A percentile compares a stretch with the other conserved stretches of the same genome.
Conservation (phyloP, 2,888 invertebrate species). For the Seladonia tumulorum region DNA sequence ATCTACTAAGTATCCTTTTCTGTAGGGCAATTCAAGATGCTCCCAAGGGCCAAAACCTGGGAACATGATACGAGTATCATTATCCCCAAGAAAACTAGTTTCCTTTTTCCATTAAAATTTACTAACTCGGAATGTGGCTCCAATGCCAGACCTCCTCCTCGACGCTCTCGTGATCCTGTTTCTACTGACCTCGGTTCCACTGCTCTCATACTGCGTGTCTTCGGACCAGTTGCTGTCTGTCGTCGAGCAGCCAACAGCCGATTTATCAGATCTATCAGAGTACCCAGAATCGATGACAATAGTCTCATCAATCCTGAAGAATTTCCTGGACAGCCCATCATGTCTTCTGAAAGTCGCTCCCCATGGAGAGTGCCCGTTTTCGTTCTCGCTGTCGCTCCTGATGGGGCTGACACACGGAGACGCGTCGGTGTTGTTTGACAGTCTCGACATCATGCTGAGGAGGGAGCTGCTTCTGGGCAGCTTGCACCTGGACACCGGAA, state of each 20-base stretch:
- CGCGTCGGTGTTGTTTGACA: conserved; percentile 9
- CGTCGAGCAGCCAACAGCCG: neutral
- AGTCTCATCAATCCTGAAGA: conserved; percentile 69
- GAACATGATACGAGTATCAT: too few relatives aligned
- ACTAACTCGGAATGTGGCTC: neutral
- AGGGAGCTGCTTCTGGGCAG: conserved; percentile 70
- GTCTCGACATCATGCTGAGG: conserved; percentile 63
- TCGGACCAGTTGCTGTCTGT: conserved; percentile 32
- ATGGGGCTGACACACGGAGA: conserved; percentile 74
- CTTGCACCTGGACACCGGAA: conserved; percentile 55
- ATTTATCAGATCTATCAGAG: conserved; percentile 68
- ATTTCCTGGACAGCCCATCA: conserved; percentile 9
- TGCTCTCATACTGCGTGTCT: conserved; percentile 22
- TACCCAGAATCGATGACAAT: conserved; percentile 73
- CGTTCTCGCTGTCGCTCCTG: conserved; percentile 11
- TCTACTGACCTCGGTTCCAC: neutral
- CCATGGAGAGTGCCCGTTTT: neutral
- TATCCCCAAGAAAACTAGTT: too few relatives aligned
- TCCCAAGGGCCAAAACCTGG: too few relatives aligned
- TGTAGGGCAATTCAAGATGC: too few relatives aligned
- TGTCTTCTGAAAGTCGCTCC: neutral
- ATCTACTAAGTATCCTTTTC: too few relatives aligned
- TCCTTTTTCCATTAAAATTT: too few relatives aligned
- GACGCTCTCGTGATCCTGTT: neutral
- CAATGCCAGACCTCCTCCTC: conserved; percentile 7